These are phyloP conservation scores for Malaclemys terrapin DNA, from an alignment of 2,113 vertebrate species.

Conservation along the genomic window DNA sequence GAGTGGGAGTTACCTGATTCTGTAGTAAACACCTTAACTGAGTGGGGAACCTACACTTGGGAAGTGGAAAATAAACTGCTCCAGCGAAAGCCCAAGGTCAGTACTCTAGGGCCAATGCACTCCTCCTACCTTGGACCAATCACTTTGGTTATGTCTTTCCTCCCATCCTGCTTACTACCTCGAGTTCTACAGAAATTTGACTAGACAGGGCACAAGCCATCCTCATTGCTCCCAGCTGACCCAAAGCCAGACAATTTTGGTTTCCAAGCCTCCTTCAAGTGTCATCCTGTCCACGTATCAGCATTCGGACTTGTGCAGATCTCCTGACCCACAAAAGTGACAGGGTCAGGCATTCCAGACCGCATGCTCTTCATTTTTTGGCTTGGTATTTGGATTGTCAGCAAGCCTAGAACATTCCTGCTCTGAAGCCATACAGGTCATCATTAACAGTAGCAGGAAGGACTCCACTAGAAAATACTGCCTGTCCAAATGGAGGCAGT, in stretches of 20 bases:
- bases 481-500: not conserved
- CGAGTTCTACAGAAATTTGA: not conserved
- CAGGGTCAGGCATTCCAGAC: not conserved
- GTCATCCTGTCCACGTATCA: not conserved
- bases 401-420: not conserved
- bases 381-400: not conserved
- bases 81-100: not conserved
- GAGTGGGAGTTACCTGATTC: not conserved
- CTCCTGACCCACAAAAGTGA: not conserved
- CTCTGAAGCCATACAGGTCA: not conserved
- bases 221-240: not conserved
- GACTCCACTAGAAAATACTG: not conserved
- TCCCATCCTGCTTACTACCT: not conserved
- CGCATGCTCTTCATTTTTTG: not conserved
- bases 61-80: not conserved
- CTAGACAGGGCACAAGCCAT: not conserved
- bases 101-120: not conserved
- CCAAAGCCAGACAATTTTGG: not conserved
- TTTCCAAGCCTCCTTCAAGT: not conserved
- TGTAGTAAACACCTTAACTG: too few relatives aligned
- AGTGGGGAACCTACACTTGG: not conserved
- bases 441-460: not conserved
- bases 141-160: not conserved
- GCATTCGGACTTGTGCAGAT: not conserved
- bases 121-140: not conserved